Evolutionary conservation across 2,113 vertebrate genomes (phyloP), one percentile per base, ranked within the genome.

Genomic region (Nesoenas mayeri): DNA sequence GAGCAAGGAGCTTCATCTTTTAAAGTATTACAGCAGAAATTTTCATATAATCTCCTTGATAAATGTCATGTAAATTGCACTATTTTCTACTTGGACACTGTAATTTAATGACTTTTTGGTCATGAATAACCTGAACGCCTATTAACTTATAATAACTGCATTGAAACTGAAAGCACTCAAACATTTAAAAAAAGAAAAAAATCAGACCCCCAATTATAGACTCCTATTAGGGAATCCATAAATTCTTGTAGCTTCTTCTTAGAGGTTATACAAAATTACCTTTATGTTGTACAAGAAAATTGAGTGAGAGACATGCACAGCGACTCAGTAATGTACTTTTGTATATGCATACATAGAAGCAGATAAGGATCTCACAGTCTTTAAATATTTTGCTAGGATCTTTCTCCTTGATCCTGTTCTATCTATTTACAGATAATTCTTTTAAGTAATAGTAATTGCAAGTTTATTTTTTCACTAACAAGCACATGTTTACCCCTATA

Each of bases 41-140:
- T 58, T 88, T 74, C 57, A 36, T 53, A 58, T 81, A 58, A 57
- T 29, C 29, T 88, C 42, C 21, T 67, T 67, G 71, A 88, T 36
- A 92, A 95, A 95, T 71, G 70, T 70, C 15, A 75, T 57, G 29
- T 54, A 81, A 91, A 94, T 91, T 79, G 19, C 47, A 81, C 21
- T 70, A 8, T 82, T 87, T 89, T 84, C 81, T 84, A 22, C 48
- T 13, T 12, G 28, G 14, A 64, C 19, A 64, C 28, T 54, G 34
- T 50, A 87, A 79, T 88, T 89, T 93, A 91, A 85, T 74, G 60
- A 86, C 69, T 58, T 81, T 89, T 93, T 60, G 40, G 26, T 66
- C 36, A 38, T 7, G 28, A 87, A 81, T 71, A 81, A 56, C 42
- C 36, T 67, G 70, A 85, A 77, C 28, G 66, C 4, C 36, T 78